Evolutionary conservation across 2,888 invertebrate species (phyloP), one percentile per base, ranked within the genome.

Genomic region (Eilema griseolum): DNA sequence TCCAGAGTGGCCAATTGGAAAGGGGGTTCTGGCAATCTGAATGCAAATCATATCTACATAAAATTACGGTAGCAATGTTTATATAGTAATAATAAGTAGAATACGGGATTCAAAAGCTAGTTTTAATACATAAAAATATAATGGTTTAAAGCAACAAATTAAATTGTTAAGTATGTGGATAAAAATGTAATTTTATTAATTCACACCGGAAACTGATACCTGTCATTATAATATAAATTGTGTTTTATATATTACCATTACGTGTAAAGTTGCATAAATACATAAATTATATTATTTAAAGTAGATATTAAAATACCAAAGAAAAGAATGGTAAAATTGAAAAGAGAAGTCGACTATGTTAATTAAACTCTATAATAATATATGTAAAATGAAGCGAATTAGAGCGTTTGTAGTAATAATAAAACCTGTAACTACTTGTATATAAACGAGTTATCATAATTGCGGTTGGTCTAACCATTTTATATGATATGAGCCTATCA

Each of bases 361-460:
- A 0, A 52, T 52, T 10, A 10, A n/a, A 52, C 52, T 8, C n/a
- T 52, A 10, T 52, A n/a, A 20, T 46, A n/a, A 46, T 46, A 20
- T 46, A 46, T 46, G n/a, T n/a, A 52, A 52, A 52, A n/a, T 52
- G 8, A n/a, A 52, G 2, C n/a, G 52, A 52, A 52, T 52, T 52
- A n/a, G 52, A 52, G 52, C 52, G 1, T 52, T 0, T 20, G 46
- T 20, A 1, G 46, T 2, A 20, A 46, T 46, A 46, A n/a, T 52
- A 10, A 52, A 52, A n/a, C 52, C n/a, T 52, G n/a, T 52, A n/a
- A 52, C n/a, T 52, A 52, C 52, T n/a, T n/a, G n/a, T 46, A 20
- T 52, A 52, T 52, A 52, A 52, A 52, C 52, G 52, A n/a, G 52
- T n/a, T 52, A 52, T 52, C 52, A n/a, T n/a, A 52, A 52, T 52